Evolutionary conservation across 2,888 invertebrate species (phyloP), one percentile per base, ranked within the genome.

Genomic region (Helobdella robusta): DNA sequence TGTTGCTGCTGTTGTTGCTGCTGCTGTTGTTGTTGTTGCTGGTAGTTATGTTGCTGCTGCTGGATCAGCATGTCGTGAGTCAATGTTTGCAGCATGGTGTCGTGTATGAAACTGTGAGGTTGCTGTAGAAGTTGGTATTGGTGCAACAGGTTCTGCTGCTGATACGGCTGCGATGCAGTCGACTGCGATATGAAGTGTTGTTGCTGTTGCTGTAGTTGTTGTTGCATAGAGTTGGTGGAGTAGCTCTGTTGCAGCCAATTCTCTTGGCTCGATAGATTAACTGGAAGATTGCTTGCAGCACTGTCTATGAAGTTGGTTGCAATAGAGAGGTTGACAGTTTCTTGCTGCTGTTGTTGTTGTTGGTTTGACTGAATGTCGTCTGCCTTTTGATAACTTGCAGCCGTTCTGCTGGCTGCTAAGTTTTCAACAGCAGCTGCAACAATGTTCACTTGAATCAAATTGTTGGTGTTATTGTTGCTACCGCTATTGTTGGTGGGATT

Each of bases 221-320:
- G 40, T 3, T 5, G 23, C 15, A 20, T 30, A 28, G 28, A n/a
- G 20, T 23, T 62, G 44, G 48, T 36, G 50, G n/a, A 34, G 34
- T 62, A 62, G 48, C 46, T 48, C n/a, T 62, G 62, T 5, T 40
- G 30, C 44, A 62, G 18, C 62, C 62, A 62, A 2, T 48, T 25
- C n/a, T 62, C 62, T 28, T 62, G 62, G 50, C 46, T 62, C 4
- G 62, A 62, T 15, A 62, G 50, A 20, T 62, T 62, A 2, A 62
- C 62, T n/a, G 62, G 62, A 18, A 62, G 50, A 35, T 62, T 62
- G 50, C 46, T 50, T 48, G 56, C 23, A 4, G 56, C 2, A 4
- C 30, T 36, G 20, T 62, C 62, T n/a, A 44, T 44, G 32, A 50
- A 62, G 28, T 62, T 62, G 32, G 25, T 20, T 5, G 59, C 36